Base-by-base conservation (phyloP, 2,797 vertebrate species). In the Pseudocheirus occidentalis region DNA sequence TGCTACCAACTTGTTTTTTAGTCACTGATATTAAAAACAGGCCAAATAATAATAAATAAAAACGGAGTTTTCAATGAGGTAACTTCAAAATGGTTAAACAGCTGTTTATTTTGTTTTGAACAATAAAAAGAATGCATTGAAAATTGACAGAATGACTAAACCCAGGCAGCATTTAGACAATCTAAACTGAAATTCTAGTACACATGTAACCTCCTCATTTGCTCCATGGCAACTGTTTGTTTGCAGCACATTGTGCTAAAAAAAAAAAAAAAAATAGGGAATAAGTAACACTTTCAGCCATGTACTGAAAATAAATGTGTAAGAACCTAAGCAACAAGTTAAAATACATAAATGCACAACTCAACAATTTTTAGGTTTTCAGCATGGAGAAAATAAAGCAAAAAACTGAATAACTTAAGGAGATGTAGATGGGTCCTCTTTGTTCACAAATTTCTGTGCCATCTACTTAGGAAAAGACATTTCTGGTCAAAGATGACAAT, bases 11-110 rank as follows among this genome's bases (percentile, higher is more conserved):
- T 98, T 97, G 97, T 97, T 98, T 91, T 46, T 98, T 98, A 98
- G 98, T 99, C 98, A 99, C 93, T 0, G 96, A 96, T 99, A 99
- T 99, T 99, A 99, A 99, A 99, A 99, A 98, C 98, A 99, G 99
- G 98, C 98, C 98, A 98, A 98, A 99, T 99, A 99, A 99, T 99
- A 99, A 99, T 99, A 99, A 99, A 99, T 99, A 99, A 99, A 99
- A 99, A 99, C 97, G 98, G 98, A 99, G 98, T 99, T 99, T 99
- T 99, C 99, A 99, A 98, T 99, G 99, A 99, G 99, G 99, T 99
- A 99, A 99, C 99, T 98, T 98, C 97, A 98, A 99, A 98, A 99
- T 98, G 96, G 97, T 98, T 99, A 98, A 98, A 98, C 98, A 99
- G 98, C 95, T 98, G 97, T 99, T 99, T 99, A 98, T 99, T 99